Evolutionary conservation across 2,113 vertebrate species (phyloP), one percentile per base, ranked within the genome.

Genomic region (Circaetus gallicus): DNA sequence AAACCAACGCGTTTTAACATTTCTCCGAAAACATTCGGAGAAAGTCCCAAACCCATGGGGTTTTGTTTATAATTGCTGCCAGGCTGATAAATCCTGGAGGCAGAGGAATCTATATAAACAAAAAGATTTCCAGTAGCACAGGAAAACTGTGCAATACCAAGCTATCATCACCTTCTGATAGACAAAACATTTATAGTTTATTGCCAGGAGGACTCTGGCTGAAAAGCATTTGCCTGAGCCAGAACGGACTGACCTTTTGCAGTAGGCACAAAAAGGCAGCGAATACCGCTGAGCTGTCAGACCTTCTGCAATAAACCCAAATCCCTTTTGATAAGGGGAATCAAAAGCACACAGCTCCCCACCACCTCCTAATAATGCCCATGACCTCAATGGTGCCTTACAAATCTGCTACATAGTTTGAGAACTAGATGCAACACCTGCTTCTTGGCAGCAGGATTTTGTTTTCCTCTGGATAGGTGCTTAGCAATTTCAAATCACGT

Each of bases 321-420:
- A 97, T 95, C 95, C 94, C 69, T 94, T 96, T 92, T 94, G 93
- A 96, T 94, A 82, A 87, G 76, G 43, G 71, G 74, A 84, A 66
- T 90, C 90, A 91, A 96, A 94, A 97, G 74, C 83, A 82, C 43
- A 88, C 42, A 82, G 79, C 84, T 82, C 73, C 56, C 81, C 65
- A 49, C 42, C 71, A 93, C 91, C 79, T 86, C 74, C 82, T 82
- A 72, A 84, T 94, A 86, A 77, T 32, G 38, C 26, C 59, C 4
- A 2, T 47, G 89, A 96, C 85, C 93, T 86, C 89, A 65, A 7
- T 2, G 18, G 36, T 40, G 53, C 91, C 88, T 97, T 89, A 94
- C 78, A 94, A 91, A 94, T 82, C 56, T 62, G 53, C 66, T 62
- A 36, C 14, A 4, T 32, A 76, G 56, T 69, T 95, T 42, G 74